Percentiles rank a stretch among this genome's conserved stretches.
phyloP scores from a whole-genome alignment of 2,888 invertebrate species.

The Cerastis leucographa region DNA sequence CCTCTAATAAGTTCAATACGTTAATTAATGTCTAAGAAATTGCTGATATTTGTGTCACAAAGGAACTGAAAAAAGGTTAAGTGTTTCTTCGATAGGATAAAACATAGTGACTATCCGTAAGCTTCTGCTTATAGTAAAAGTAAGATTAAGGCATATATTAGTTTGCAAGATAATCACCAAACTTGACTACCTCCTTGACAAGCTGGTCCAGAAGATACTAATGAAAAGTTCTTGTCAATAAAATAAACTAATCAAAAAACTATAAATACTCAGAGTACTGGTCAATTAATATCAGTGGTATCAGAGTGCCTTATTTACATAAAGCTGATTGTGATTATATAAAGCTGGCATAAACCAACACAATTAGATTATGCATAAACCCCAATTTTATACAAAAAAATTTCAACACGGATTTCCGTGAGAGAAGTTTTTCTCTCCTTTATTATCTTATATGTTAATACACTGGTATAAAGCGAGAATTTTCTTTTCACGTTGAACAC shows the following conservation, averaged over 20 bases:
- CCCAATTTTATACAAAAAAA: conserved; percentile 42
- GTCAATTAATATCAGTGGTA: not conserved
- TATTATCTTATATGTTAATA: conserved; percentile 65
- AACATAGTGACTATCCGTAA: not conserved
- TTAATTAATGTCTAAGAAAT: not conserved
- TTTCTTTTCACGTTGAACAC: conserved; percentile 58
- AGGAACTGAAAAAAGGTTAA: not conserved
- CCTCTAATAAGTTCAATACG: conserved; percentile 8
- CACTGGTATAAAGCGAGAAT: conserved; percentile 57
- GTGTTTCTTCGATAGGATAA: not conserved
- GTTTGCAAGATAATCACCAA: not conserved
- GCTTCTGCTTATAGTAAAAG: not conserved
- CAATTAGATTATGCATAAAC: conserved; percentile 44
- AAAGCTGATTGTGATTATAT: conserved; percentile 1
- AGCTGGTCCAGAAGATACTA: not conserved
- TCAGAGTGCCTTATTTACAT: not conserved
- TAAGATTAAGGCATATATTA: not conserved
- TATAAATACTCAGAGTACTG: not conserved
- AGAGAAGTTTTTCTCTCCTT: conserved; percentile 46
- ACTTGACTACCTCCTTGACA: not conserved
- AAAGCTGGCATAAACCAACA: conserved; percentile 18
- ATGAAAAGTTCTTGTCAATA: not conserved
- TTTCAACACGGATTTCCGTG: conserved; percentile 35
- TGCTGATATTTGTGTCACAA: not conserved
- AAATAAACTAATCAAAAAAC: not conserved